Evolutionary conservation across 2,797 vertebrate species (phyloP).

Genomic region (Sylvilagus floridanus): DNA sequence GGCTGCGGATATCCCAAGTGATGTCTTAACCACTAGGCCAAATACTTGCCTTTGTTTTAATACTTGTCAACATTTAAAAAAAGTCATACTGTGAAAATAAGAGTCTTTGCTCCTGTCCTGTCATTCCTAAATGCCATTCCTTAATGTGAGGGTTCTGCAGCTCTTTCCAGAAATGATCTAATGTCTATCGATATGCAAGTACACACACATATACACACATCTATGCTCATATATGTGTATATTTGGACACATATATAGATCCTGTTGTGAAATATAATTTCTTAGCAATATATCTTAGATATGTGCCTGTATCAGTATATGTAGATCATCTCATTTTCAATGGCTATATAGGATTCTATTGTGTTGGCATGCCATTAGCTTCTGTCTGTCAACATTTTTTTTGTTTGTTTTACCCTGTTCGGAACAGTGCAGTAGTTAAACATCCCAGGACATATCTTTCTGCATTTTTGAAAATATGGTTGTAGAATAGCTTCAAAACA

Average conservation of each 20-base stretch:
- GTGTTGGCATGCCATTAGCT: background rate
- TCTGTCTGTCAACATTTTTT: slow-evolving; percentile 42
- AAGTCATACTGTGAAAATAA: background rate
- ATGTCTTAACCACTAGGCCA: no score
- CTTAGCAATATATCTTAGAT: background rate
- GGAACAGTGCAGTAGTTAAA: background rate
- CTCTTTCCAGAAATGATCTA: background rate
- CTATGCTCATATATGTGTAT: background rate
- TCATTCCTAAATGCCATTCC: slow-evolving; percentile 12
- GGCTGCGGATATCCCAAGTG: no score
- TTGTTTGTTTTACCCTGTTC: slow-evolving; percentile 23
- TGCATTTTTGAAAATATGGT: slow-evolving; percentile 15
- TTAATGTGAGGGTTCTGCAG: background rate
- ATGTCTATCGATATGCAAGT: background rate
- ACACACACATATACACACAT: background rate
- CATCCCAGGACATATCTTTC: background rate
- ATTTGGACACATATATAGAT: background rate
- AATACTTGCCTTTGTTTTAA: no score
- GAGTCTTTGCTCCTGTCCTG: background rate
- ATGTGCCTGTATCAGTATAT: background rate
- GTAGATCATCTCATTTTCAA: background rate
- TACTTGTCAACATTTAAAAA: background rate
- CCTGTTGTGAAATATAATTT: background rate
- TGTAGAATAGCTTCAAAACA: background rate
- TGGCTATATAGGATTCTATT: background rate